Evolutionary conservation across 2,113 vertebrate species (phyloP).

Genomic region (Leptocoma aspasia): DNA sequence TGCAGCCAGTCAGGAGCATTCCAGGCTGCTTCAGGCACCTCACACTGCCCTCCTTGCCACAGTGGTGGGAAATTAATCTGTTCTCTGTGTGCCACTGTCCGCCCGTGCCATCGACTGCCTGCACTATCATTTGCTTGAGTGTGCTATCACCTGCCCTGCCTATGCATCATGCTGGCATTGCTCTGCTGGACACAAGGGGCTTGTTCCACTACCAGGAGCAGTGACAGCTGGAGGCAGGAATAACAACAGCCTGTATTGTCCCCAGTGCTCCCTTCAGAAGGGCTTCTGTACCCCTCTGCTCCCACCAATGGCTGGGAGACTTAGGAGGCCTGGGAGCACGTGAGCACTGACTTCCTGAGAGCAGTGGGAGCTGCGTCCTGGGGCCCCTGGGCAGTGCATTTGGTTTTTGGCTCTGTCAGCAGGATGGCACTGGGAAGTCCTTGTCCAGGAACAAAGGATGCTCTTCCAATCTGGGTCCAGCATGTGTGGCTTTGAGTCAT

Average conservation of each 20-base stretch:
- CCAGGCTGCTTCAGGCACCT: background rate
- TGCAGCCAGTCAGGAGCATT: background rate
- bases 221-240: background rate
- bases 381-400: background rate
- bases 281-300: background rate
- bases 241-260: background rate
- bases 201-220: fast-evolving
- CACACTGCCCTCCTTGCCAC: fast-evolving
- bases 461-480: background rate
- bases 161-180: background rate
- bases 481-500: background rate
- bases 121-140: too few relatives aligned
- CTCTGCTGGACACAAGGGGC: background rate
- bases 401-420: background rate
- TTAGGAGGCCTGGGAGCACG: fast-evolving
- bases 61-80: background rate
- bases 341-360: background rate
- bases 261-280: background rate
- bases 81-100: background rate
- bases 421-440: background rate
- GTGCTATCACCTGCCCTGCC: background rate
- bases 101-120: background rate
- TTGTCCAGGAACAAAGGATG: background rate
- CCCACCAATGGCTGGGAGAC: background rate
- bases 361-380: background rate